phyloP scores from a whole-genome alignment of 2,113 vertebrate species.

The Caranx melampygus region DNA sequence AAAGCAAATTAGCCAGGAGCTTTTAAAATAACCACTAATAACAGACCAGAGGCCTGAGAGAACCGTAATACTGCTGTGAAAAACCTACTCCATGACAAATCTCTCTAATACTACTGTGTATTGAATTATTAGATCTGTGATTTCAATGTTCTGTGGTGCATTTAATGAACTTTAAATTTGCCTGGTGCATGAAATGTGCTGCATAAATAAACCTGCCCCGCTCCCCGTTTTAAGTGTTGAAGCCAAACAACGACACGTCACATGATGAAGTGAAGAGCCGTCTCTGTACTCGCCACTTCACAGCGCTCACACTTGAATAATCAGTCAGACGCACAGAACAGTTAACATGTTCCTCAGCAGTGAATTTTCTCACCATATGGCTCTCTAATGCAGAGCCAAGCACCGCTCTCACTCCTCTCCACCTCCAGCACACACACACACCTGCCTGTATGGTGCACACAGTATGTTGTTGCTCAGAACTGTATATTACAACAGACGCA shows the following conservation, averaged over 20 bases:
- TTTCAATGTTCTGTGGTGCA: conserved; percentile 26
- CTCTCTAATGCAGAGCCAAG: conserved; percentile 26
- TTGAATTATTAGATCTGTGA: conserved; percentile 37
- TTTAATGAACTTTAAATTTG: conserved; percentile 21
- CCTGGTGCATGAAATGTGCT: conserved; percentile 10
- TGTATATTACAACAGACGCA: conserved; percentile 25
- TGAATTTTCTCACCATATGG: conserved; percentile 15
- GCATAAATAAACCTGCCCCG: not conserved
- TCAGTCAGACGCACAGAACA: not conserved
- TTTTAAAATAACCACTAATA: conserved; percentile 32
- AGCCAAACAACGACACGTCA: not conserved
- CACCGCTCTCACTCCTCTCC: conserved; percentile 9
- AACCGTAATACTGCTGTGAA: conserved; percentile 16
- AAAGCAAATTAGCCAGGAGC: conserved; percentile 29
- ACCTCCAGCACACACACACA: conserved; percentile 1
- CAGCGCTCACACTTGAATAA: conserved; percentile 9
- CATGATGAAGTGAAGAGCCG: not conserved
- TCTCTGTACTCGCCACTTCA: conserved; percentile 1
- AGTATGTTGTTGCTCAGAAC: not conserved
- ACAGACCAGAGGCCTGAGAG: conserved; percentile 16
- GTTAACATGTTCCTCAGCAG: not conserved
- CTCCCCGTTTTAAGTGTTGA: not conserved
- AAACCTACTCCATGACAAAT: conserved; percentile 42
- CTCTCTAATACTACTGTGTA: conserved; percentile 30
- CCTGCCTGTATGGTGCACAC: not conserved